Evolutionary conservation across 1,140 invertebrate species (phyloP).

Genomic region (Epicauta chinensis): DNA sequence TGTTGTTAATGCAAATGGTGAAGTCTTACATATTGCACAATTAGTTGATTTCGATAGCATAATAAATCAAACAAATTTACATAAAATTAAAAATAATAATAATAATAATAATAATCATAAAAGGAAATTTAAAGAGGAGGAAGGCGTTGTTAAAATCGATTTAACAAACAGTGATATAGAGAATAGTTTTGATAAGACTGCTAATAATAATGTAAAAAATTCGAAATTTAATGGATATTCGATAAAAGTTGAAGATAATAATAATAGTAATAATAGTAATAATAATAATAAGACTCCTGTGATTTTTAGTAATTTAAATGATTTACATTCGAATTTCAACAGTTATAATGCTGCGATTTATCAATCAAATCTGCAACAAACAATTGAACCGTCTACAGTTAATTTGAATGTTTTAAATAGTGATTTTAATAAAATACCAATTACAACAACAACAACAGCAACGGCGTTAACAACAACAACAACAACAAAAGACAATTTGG

Average conservation of each 20-base stretch:
- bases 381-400: slow-evolving; percentile 18
- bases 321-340: slow-evolving; percentile 18
- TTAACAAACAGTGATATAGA: slow-evolving; percentile 24
- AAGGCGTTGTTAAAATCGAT: slow-evolving; percentile 31
- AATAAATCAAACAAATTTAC: slow-evolving; percentile 18
- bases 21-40: slow-evolving; percentile 35
- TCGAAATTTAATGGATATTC: slow-evolving; percentile 11
- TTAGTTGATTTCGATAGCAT: slow-evolving; percentile 30
- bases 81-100: slow-evolving; percentile 24
- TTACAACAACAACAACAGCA: too few relatives aligned
- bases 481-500: neutral
- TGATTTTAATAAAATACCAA: slow-evolving; percentile 14
- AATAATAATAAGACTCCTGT: slow-evolving; percentile 1
- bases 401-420: slow-evolving; percentile 22
- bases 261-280: too few relatives aligned
- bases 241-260: neutral
- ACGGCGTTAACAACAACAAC: too few relatives aligned
- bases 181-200: slow-evolving; percentile 1
- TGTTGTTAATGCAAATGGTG: slow-evolving; percentile 34
- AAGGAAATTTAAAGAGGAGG: slow-evolving; percentile 13
- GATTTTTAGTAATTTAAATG: slow-evolving; percentile 6
- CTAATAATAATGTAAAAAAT: slow-evolving; percentile 7
- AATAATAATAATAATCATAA: slow-evolving; percentile 16
- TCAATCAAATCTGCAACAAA: neutral
- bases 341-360: slow-evolving; percentile 5